A percentile compares a stretch with the other conserved stretches of the same genome.
Conservation (phyloP, 2,797 vertebrate species). For the Adrianichthys oophorus region DNA sequence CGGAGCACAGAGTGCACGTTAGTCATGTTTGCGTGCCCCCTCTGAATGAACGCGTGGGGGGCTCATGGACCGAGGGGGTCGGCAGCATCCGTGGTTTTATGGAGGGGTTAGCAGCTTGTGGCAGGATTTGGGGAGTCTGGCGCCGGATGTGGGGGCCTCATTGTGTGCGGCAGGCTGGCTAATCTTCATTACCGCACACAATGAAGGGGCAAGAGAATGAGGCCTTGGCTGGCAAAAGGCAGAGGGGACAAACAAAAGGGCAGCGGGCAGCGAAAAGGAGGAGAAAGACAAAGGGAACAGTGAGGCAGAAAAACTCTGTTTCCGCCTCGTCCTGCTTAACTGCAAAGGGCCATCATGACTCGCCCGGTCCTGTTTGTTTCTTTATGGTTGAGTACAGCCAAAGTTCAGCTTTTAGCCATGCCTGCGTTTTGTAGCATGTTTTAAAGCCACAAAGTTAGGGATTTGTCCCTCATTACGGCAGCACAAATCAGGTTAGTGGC, state of each 20-base stretch:
- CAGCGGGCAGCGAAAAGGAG: conserved; percentile 35
- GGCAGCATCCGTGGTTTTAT: conserved; percentile 62
- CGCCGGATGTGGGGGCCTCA: conserved; percentile 68
- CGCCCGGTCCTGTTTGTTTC: conserved; percentile 25
- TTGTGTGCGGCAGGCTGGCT: conserved; percentile 73
- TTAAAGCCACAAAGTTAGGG: conserved; percentile 12
- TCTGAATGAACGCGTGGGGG: conserved; percentile 4
- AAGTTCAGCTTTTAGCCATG: not conserved
- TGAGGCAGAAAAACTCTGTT: conserved; percentile 66
- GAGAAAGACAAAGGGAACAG: conserved; percentile 68
- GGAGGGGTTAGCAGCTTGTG: conserved; percentile 66
- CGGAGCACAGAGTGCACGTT: conserved; percentile 32
- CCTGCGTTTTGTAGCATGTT: not conserved
- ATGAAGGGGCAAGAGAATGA: conserved; percentile 65
- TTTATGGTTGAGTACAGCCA: conserved; percentile 4
- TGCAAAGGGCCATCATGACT: conserved; percentile 50
- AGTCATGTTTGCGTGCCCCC: conserved; percentile 25
- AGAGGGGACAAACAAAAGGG: conserved; percentile 61
- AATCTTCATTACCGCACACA: conserved; percentile 78
- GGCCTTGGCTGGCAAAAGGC: conserved; percentile 66
- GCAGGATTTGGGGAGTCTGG: conserved; percentile 70
- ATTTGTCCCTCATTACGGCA: conserved; percentile 17
- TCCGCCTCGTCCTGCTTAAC: conserved; percentile 46
- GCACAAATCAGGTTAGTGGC: conserved; percentile 55
- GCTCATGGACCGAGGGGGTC: conserved; percentile 24